phyloP scores from a whole-genome alignment of 92 coral and sea anemone genomes.

The Epizoanthus scotinus region DNA sequence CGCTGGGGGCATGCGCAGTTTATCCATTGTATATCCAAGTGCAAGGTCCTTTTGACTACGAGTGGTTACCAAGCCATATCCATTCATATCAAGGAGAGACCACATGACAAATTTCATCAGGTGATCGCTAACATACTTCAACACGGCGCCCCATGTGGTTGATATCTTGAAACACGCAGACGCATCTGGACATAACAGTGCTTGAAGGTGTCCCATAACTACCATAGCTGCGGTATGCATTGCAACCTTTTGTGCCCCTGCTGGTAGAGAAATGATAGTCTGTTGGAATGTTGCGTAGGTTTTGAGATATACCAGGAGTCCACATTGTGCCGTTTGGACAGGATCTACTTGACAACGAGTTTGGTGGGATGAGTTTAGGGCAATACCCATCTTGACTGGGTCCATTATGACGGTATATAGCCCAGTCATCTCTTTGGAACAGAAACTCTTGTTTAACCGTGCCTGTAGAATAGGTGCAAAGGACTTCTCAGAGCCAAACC shows the following conservation, averaged over 20 bases:
- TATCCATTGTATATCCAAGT: slow-evolving; percentile 71
- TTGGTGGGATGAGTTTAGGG: slow-evolving; percentile 23
- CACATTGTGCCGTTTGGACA: slow-evolving; percentile 16
- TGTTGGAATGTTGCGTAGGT: not conserved
- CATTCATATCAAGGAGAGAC: slow-evolving; percentile 49
- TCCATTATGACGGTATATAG: slow-evolving; percentile 67
- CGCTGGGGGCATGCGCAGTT: slow-evolving; percentile 52
- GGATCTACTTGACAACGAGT: slow-evolving; percentile 11
- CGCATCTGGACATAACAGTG: slow-evolving; percentile 51
- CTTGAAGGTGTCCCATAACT: slow-evolving; percentile 12
- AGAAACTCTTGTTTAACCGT: slow-evolving; percentile 19
- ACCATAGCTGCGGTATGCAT: not conserved
- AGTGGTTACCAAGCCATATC: slow-evolving; percentile 71
- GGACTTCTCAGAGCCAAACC: slow-evolving; percentile 44
- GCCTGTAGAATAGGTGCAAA: slow-evolving; percentile 20
- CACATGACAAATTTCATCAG: slow-evolving; percentile 50
- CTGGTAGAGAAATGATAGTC: not conserved
- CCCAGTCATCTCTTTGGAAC: slow-evolving; percentile 64
- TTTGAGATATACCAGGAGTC: slow-evolving; percentile 24
- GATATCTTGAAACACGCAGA: slow-evolving; percentile 26
- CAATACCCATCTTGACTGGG: slow-evolving; percentile 48
- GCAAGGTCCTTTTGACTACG: slow-evolving; percentile 70
- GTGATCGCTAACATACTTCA: slow-evolving; percentile 47
- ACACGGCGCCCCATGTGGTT: slow-evolving; percentile 14
- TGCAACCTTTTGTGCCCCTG: not conserved